Conservation (phyloP, 2,888 invertebrate species). For the Tiphia femorata region DNA sequence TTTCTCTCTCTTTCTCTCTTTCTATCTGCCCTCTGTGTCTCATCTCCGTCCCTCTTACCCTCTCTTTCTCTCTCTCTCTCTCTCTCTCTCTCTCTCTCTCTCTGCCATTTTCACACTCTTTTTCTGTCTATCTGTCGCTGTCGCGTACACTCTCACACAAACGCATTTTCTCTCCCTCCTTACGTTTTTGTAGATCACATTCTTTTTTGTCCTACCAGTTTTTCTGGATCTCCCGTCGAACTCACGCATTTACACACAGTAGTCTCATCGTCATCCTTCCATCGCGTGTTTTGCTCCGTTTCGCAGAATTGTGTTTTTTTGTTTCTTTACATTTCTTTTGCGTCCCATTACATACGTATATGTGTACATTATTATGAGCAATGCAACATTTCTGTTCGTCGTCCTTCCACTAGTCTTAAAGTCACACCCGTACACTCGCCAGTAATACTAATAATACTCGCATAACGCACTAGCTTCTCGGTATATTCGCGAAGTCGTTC, state of each 20-base stretch:
- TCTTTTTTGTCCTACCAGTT: neutral
- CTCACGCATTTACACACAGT: neutral
- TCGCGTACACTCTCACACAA: neutral
- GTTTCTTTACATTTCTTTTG: neutral
- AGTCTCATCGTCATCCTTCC: neutral
- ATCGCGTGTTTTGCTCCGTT: neutral
- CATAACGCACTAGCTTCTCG: no score
- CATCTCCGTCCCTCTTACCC: conserved; percentile 5
- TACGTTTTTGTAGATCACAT: neutral
- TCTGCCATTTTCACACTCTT: neutral
- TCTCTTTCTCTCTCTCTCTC: conserved; percentile 7
- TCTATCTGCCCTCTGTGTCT: conserved; percentile 14
- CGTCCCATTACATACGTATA: neutral
- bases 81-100: conserved; percentile 4
- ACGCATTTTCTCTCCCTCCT: neutral
- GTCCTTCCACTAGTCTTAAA: no score
- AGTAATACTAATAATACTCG: no score
- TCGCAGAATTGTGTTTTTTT: neutral
- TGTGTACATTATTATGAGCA: no score
- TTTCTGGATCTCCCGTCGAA: neutral
- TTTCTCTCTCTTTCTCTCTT: conserved; percentile 12
- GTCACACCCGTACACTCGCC: no score
- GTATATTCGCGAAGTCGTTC: no score
- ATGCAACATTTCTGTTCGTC: no score
- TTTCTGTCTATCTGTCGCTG: neutral